Base-by-base conservation (phyloP, 2,113 vertebrate species). In the Saguinus midas region DNA sequence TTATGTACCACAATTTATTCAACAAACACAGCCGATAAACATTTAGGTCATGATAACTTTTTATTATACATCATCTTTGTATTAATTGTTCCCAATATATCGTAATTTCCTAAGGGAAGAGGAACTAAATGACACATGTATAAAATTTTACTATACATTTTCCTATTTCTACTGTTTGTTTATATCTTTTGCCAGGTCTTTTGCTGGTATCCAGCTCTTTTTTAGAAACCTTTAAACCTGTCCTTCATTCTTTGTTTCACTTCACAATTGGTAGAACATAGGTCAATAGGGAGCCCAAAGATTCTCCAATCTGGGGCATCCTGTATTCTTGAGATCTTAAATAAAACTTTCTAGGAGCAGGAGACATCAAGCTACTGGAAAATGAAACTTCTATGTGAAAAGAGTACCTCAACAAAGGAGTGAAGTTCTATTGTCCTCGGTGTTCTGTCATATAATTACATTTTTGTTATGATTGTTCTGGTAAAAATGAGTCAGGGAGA, bases 291-390 rank as follows among this genome's bases (percentile, higher is more conserved):
- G 48, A 48, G 57, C 29, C 70, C 8, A 76, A 35, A 85, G 18
- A 43, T 70, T 84, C 55, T 91, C 84, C 84, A 58, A 80, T 40
- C 17, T 72, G 8, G 79, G 40, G 7, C 55, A 86, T 81, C 35
- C 12, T 96, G 96, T 87, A 50, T 80, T 79, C 52, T 94, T 91
- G 78, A 81, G 29, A 37, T 81, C 13, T 88, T 91, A 81, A 93
- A 64, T n/a, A 73, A 79, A 79, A 55, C 17, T 80, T 90, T 90
- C 68, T 66, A 79, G 55, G 52, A 50, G 32, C 55, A 40, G 72
- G 43, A 64, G 45, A 37, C 23, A 73, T 80, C 72, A 84, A 90
- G 27, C 20, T 75, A 9, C 64, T 48, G 57, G 57, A n/a, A 90
- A 32, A 37, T 70, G 43, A 93, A 70, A 84, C 80, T 50, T 43